Evolutionary conservation across 2,797 vertebrate genomes (phyloP).

Genomic region (Eleutherodactylus coqui): DNA sequence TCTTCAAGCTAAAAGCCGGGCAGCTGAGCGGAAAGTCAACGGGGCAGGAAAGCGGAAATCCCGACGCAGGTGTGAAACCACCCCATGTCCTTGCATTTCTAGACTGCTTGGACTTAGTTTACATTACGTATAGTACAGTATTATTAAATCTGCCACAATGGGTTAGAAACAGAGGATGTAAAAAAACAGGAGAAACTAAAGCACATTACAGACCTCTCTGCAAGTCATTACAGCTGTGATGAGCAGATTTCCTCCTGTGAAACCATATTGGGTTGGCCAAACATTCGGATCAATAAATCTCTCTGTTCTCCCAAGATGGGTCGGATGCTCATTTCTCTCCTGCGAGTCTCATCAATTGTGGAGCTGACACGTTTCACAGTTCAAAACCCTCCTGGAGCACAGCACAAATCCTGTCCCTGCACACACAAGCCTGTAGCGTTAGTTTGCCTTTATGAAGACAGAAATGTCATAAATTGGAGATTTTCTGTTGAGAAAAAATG

Average conservation of each 20-base stretch:
- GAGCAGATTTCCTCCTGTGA: not conserved
- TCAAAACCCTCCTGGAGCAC: not conserved
- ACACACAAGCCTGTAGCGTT: not conserved
- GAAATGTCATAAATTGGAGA: not conserved
- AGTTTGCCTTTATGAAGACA: not conserved
- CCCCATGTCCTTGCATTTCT: too few species aligned
- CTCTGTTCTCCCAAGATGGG: not conserved
- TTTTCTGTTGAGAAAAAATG: not conserved
- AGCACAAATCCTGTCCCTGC: not conserved
- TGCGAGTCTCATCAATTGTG: slow-evolving; percentile 30
- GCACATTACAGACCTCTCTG: not conserved
- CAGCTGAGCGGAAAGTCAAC: too few species aligned
- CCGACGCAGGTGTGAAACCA: too few species aligned
- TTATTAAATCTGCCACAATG: not conserved
- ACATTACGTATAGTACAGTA: too few species aligned
- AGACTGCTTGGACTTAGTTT: too few species aligned
- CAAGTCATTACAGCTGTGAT: not conserved
- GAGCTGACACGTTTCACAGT: slow-evolving; percentile 3
- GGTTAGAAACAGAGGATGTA: not conserved
- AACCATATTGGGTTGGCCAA: slow-evolving; percentile 4
- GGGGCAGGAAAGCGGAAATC: too few species aligned
- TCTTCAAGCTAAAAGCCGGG: too few species aligned
- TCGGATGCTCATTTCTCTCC: slow-evolving; percentile 27
- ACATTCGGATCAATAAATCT: slow-evolving; percentile 38
- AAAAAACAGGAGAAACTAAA: not conserved